Evolutionary conservation across 2,797 vertebrate genomes (phyloP), one percentile per base, ranked within the genome.

Genomic region (Astyanax mexicanus): DNA sequence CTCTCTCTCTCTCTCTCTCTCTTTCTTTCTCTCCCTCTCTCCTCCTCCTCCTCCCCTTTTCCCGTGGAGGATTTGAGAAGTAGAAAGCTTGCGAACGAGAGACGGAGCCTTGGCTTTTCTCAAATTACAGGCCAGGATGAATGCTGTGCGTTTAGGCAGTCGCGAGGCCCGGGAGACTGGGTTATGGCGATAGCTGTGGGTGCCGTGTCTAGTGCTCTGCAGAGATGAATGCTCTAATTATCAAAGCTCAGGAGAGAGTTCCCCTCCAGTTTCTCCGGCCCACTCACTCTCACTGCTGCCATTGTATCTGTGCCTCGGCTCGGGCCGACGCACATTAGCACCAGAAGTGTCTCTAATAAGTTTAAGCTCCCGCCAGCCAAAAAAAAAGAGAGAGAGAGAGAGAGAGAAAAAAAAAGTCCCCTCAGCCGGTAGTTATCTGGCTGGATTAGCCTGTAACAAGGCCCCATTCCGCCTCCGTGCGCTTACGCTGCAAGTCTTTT

Each of bases 301-400:
- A 62, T 62, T 62, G 37, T 62, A 42, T 19, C 25, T 37, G 9
- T 37, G 58, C 19, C 19, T 62, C 57, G 3, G 60, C 60, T 40
- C 21, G 8, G 60, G 37, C 60, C 37, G 38, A 23, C 13, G 13
- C 27, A 72, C 70, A 62, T 45, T 61, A 54, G 55, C 74, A 69
- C 55, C 62, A 74, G 52, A 72, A 60, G 49, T 32, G 29, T 57
- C 75, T 66, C 74, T 74, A 77, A 69, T 73, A 72, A 67, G 44
- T 70, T 69, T 77, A 73, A 69, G 60, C 70, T 77, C 62, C 51
- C 38, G 62, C 67, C 37, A 44, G 57, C 69, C 44, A 55, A 58
- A 49, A 61, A n/a, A n/a, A n/a, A n/a, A n/a, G n/a, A n/a, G n/a
- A n/a, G n/a, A n/a, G n/a, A n/a, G n/a, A n/a, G n/a, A n/a, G n/a